Base-by-base conservation (phyloP, 2,797 vertebrate genomes). In the Anolis apletophallus region DNA sequence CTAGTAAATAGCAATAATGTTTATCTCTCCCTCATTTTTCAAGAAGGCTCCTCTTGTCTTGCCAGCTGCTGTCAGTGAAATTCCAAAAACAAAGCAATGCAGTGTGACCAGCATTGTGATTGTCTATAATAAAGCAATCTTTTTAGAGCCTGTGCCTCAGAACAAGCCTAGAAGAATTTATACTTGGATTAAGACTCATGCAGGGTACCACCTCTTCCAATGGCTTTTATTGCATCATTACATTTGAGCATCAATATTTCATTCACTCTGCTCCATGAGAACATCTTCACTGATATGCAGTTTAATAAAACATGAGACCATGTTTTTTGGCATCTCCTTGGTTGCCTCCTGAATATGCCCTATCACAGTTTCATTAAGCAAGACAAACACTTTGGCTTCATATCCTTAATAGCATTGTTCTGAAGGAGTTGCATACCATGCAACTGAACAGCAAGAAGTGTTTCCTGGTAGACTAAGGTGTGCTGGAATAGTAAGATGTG, bases 291-390 rank as follows among this genome's bases (percentile, higher is more conserved):
- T 87, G 93, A 92, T 52, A 87, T 85, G 79, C 36, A 0, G 17
- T 75, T 92, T 80, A 94, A 94, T 94, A 94, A 93, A 95, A 90
- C 88, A 95, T 86, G 88, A 94, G 88, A 75, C 86, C 0, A 10
- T 23, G 0, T 75, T 89, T n/a, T 92, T 89, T 85, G 85, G 90
- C 90, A 89, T 88, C 89, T 73, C 85, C 73, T 40, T 82, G 84
- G 81, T 82, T 71, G 89, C 86, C 84, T 81, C 83, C 81, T 64
- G 19, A 81, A 74, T 50, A 83, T 61, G 86, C 67, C 79, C 88
- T 79, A 81, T 88, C 81, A 72, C 11, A 78, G 77, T 76, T 23
- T 85, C 67, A 88, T 89, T 85, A 93, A 87, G 68, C 81, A 84
- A 88, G 92, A 79, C 75, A 90, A 92, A 89, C 52, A 19, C 40